phyloP scores from a whole-genome alignment of 1,140 invertebrate species.

The Drepana arcuata region DNA sequence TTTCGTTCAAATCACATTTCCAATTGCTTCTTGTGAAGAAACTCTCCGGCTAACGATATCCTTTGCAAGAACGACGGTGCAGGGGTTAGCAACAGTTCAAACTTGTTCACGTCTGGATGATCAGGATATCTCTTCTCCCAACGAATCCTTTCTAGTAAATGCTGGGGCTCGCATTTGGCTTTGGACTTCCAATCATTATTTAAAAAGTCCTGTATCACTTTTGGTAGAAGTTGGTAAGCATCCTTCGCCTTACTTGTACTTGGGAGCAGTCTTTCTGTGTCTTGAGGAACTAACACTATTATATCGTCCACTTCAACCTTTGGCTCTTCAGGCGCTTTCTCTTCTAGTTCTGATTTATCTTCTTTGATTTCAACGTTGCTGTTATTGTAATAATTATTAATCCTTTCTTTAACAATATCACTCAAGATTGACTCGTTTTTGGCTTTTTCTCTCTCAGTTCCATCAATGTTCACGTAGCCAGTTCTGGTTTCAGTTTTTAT shows the following conservation, averaged over 20 bases:
- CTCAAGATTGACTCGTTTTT: slow-evolving; percentile 43
- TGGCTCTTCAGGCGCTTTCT: slow-evolving; percentile 2
- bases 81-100: slow-evolving; percentile 76
- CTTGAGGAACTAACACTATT: slow-evolving; percentile 34
- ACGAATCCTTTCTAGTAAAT: slow-evolving; percentile 74
- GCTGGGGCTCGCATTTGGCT: slow-evolving; percentile 74
- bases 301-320: slow-evolving; percentile 55
- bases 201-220: slow-evolving; percentile 65
- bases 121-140: slow-evolving; percentile 72
- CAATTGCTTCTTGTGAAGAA: slow-evolving; percentile 56
- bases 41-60: slow-evolving; percentile 81
- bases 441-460: slow-evolving; percentile 51
- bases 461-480: slow-evolving; percentile 59
- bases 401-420: slow-evolving; percentile 46
- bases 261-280: slow-evolving; percentile 24
- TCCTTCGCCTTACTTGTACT: slow-evolving; percentile 46
- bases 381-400: slow-evolving; percentile 38
- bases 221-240: slow-evolving; percentile 52
- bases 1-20: slow-evolving; percentile 34
- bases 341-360: slow-evolving; percentile 7
- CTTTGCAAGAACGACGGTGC: slow-evolving; percentile 80
- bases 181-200: slow-evolving; percentile 53
- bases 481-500: slow-evolving; percentile 62
- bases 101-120: slow-evolving; percentile 69
- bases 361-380: slow-evolving; percentile 19